Conservation (phyloP, 2,113 vertebrate genomes). For the Eleginops maclovinus region DNA sequence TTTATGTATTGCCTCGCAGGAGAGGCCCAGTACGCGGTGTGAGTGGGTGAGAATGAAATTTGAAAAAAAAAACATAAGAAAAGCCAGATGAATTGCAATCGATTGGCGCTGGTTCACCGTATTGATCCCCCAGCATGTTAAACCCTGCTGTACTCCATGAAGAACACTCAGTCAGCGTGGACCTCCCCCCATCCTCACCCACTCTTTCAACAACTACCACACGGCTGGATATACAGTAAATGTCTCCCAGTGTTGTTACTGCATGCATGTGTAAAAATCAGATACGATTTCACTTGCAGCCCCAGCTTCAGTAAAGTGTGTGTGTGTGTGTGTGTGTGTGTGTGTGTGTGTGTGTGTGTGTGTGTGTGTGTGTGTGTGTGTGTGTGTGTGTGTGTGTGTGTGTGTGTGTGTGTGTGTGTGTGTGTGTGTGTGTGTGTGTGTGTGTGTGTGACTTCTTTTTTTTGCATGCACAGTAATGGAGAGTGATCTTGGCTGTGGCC, state of each 20-base stretch:
- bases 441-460: constrained; percentile 38
- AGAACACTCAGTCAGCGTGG: constrained; percentile 71
- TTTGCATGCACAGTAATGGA: constrained; percentile 71
- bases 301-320: constrained; percentile 2
- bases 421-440: constrained; percentile 14
- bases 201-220: constrained; percentile 42
- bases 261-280: constrained; percentile 49
- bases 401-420: constrained; percentile 20
- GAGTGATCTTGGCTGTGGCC: constrained; percentile 78
- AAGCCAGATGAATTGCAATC: constrained; percentile 81
- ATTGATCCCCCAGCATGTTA: constrained; percentile 80
- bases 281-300: constrained; percentile 31
- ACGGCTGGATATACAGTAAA: constrained; percentile 51
- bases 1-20: constrained; percentile 73
- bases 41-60: constrained; percentile 77
- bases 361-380: constrained; percentile 41
- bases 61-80: constrained; percentile 57
- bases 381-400: not conserved
- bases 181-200: not conserved
- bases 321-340: constrained; percentile 26
- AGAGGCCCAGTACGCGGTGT: constrained; percentile 50
- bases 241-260: constrained; percentile 51
- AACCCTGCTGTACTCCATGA: constrained; percentile 78
- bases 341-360: constrained; percentile 15
- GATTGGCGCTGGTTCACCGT: constrained; percentile 78